Evolutionary conservation across 92 coral and sea anemone genomes (phyloP), one percentile per base, ranked within the genome.

Genomic region (Montipora capitata): DNA sequence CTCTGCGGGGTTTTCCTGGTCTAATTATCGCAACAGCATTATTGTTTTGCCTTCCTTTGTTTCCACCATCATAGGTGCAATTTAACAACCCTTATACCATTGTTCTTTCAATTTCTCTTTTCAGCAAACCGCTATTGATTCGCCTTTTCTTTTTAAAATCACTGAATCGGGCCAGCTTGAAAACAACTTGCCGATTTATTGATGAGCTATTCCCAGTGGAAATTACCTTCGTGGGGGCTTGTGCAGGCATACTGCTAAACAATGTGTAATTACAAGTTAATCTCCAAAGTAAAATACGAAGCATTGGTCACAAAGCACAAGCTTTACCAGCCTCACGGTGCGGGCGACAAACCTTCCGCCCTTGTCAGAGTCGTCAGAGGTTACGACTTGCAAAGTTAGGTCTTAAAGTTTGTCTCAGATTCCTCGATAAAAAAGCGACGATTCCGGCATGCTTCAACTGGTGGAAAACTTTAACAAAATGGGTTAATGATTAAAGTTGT

Each of bases 191-290:
- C 67, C 77, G 85, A 69, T 68, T 83, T 16, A 68, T 71, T 83
- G 79, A 71, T 62, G 78, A 72, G 72, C 63, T 56, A 73, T 72
- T 83, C 87, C 87, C 87, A 83, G 61, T 41, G 87, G 87, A 83
- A 68, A 73, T 58, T 7, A 83, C 72, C 87, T 83, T 83, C 87
- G 87, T 83, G 87, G 87, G 87, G 87, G 87, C 87, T 83, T 83
- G 87, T 83, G 85, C 87, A 83, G 87, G 74, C 79, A 72, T 72
- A 73, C 72, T 35, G 61, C 58, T 59, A 72, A 82, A 83, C 87
- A 83, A 83, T 83, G 49, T 43, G 79, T 61, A 83, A 83, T 83
- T 83, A 61, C 71, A 18, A 72, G 87, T 15, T 68, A 73, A 72
- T 83, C 79, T 59, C 59, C 56, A 57, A 61, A 20, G 73, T 13